A percentile compares a stretch with the other conserved stretches of the same genome.
Evolutionary conservation across 2,888 invertebrate species (phyloP).

Genomic region (Anthoptus insignis): DNA sequence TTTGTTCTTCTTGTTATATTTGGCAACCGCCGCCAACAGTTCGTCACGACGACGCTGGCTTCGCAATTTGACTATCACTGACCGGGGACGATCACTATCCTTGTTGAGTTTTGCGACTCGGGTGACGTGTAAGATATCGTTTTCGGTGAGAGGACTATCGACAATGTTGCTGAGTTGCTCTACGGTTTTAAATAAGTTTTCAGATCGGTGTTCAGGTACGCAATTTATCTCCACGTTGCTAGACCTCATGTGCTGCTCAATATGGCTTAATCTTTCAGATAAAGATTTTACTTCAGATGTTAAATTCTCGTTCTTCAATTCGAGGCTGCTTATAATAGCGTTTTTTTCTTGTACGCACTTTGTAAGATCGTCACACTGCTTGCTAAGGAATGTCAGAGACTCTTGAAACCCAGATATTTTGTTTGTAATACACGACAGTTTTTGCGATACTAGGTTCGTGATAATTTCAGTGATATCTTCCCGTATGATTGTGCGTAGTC

Average conservation of each 20-base stretch:
- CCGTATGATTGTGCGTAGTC: conserved; percentile 14
- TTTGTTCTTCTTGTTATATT: conserved; percentile 44
- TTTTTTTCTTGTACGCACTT: conserved; percentile 32
- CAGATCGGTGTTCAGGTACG: conserved; percentile 47
- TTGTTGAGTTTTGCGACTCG: neutral
- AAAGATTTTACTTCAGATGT: conserved; percentile 34
- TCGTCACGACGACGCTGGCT: conserved; percentile 43
- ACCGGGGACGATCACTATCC: conserved; percentile 40
- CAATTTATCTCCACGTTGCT: conserved; percentile 48
- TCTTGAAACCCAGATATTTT: conserved; percentile 26
- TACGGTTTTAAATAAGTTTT: conserved; percentile 34
- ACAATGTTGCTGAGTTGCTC: conserved; percentile 38
- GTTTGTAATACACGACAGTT: conserved; percentile 17
- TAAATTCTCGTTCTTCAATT: conserved; percentile 39
- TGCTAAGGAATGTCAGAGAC: conserved; percentile 22
- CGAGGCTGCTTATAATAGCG: conserved; percentile 36
- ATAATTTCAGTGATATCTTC: conserved; percentile 20
- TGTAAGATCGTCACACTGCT: conserved; percentile 23
- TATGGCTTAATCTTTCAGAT: conserved; percentile 27
- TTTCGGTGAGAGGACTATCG: conserved; percentile 24
- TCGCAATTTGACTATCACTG: conserved; percentile 43
- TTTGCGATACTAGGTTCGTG: conserved; percentile 10
- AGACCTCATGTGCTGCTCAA: conserved; percentile 46
- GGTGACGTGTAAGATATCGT: conserved; percentile 42
- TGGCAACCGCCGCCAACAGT: conserved; percentile 40